A percentile compares a stretch with the other conserved stretches of the same genome.
These are phyloP conservation scores for Maniola jurtina DNA, from an alignment of 1,140 invertebrate species.

Conservation along the genomic window DNA sequence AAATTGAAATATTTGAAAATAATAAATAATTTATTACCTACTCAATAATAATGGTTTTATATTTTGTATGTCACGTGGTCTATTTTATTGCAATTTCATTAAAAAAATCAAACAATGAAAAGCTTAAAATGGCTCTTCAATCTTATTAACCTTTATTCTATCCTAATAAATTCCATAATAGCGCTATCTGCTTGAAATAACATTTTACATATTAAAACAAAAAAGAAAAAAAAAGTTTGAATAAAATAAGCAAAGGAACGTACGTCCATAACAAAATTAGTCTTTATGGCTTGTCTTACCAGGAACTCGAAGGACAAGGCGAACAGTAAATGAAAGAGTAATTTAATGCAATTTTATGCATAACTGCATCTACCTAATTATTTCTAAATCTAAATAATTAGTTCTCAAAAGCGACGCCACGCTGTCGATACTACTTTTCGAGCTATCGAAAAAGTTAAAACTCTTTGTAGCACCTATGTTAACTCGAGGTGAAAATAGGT, in stretches of 20 bases:
- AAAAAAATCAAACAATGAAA: too few species aligned
- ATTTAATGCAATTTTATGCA: constrained; percentile 50
- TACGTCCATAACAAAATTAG: constrained; percentile 19
- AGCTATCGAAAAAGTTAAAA: background rate
- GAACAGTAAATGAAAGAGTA: constrained; percentile 54
- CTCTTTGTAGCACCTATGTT: background rate
- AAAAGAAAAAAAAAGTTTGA: background rate
- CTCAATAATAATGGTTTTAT: too few species aligned
- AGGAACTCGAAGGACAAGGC: constrained; percentile 72
- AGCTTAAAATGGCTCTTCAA: too few species aligned
- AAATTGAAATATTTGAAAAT: too few species aligned
- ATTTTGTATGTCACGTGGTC: too few species aligned
- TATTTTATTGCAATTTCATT: too few species aligned
- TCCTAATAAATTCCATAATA: too few species aligned
- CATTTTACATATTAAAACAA: too few species aligned
- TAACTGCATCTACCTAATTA: constrained; percentile 22
- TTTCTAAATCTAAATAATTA: background rate
- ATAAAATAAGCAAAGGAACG: background rate
- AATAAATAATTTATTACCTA: too few species aligned
- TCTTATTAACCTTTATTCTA: too few species aligned
- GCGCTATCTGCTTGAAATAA: too few species aligned
- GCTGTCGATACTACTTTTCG: background rate
- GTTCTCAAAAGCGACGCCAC: background rate
- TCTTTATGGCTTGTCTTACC: constrained; percentile 50
- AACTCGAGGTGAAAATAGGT: constrained; percentile 4